A percentile compares a stretch with the other conserved stretches of the same genome.
These are phyloP conservation scores for Mya arenaria DNA, from an alignment of 1,140 invertebrate species.

Conservation along the genomic window DNA sequence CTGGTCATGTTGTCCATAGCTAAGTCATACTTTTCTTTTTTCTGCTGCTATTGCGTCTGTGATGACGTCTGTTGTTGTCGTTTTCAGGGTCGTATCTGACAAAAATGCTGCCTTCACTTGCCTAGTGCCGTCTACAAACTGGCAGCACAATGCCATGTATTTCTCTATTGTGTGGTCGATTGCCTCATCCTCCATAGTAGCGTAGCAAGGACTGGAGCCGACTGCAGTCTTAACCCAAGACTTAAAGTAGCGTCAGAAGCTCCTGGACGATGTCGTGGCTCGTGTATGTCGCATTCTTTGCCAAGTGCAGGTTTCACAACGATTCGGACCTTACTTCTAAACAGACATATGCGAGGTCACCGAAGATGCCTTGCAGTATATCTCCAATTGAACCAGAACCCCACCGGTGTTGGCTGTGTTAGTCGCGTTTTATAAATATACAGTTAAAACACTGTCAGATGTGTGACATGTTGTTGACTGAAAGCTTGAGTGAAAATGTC, in stretches of 20 bases:
- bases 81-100: background rate
- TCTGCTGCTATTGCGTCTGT: too few relatives aligned
- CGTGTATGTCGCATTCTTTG: too few relatives aligned
- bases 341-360: background rate
- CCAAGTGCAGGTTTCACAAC: too few relatives aligned
- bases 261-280: conserved; percentile 18
- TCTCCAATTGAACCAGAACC: too few relatives aligned
- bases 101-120: conserved; percentile 3
- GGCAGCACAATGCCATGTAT: conserved; percentile 5
- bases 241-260: background rate
- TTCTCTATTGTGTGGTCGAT: background rate
- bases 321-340: conserved; percentile 5
- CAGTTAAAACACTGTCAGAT: too few relatives aligned
- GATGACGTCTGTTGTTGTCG: background rate
- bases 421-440: too few relatives aligned
- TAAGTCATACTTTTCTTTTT: too few relatives aligned
- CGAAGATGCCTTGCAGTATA: background rate
- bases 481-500: too few relatives aligned
- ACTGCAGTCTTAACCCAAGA: background rate
- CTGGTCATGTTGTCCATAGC: too few relatives aligned
- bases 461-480: too few relatives aligned
- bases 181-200: conserved; percentile 10
- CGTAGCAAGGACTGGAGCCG: background rate
- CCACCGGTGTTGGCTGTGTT: too few relatives aligned
- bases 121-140: background rate